A percentile compares a stretch with the other conserved stretches of the same genome.
These are phyloP conservation scores for Cheilosia vulpina DNA, from an alignment of 2,888 invertebrate species.

Conservation along the genomic window DNA sequence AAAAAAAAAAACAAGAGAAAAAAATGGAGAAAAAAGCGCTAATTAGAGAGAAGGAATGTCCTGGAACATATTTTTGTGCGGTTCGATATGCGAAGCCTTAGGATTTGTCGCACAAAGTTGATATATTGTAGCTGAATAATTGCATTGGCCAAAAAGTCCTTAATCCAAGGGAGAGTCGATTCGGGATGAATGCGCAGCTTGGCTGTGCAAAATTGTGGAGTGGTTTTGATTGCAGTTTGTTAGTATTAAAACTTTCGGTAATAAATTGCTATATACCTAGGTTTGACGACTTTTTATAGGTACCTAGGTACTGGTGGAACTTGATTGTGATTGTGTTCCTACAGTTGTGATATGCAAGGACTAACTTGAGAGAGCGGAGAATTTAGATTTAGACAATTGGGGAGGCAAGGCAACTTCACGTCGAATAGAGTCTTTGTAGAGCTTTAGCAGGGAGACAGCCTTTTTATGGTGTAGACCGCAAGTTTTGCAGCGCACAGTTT, in stretches of 20 bases:
- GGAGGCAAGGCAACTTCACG: too few relatives aligned
- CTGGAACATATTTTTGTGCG: conserved; percentile 38
- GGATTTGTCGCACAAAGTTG: conserved; percentile 31
- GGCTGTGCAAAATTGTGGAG: neutral
- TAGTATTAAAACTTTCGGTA: neutral
- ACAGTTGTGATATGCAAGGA: too few relatives aligned
- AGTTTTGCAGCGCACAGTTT: too few relatives aligned
- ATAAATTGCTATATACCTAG: too few relatives aligned
- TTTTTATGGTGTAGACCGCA: too few relatives aligned
- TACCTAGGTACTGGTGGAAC: too few relatives aligned
- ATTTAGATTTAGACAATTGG: too few relatives aligned
- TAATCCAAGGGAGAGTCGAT: conserved; percentile 28
- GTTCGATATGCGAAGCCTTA: conserved; percentile 6
- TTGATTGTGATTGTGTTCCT: too few relatives aligned
- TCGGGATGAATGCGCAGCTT: neutral
- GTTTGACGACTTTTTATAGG: too few relatives aligned
- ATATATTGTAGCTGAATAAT: conserved; percentile 33
- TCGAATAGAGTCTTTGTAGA: too few relatives aligned
- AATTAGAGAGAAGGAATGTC: conserved; percentile 71
- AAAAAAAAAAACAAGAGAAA: conserved; percentile 31
- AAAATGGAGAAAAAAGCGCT: conserved; percentile 36
- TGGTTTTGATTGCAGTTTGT: neutral
- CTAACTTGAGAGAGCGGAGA: too few relatives aligned
- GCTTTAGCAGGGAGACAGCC: too few relatives aligned
- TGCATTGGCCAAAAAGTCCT: conserved; percentile 33